These are phyloP conservation scores for Allygus modestus DNA, from an alignment of 2,888 invertebrate genomes.

Conservation along the genomic window DNA sequence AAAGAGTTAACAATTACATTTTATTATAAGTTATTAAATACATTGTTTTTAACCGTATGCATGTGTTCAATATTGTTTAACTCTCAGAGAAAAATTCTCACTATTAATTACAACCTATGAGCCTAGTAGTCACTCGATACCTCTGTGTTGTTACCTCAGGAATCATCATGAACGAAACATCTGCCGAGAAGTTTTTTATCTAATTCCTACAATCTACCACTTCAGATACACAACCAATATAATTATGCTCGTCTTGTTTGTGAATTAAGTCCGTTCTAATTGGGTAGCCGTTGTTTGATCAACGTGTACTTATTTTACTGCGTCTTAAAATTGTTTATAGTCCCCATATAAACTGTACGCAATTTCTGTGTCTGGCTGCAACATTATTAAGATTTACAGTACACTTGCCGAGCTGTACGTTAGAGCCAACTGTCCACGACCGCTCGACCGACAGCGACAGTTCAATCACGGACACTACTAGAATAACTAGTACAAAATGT, in stretches of 20 bases:
- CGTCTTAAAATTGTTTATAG: slow-evolving; percentile 31
- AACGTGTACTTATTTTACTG: not conserved
- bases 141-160: too few relatives aligned
- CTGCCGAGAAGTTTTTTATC: not conserved
- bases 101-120: too few relatives aligned
- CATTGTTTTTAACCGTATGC: too few relatives aligned
- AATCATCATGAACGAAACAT: too few relatives aligned
- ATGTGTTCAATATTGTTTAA: too few relatives aligned
- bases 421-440: not conserved
- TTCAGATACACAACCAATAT: too few relatives aligned
- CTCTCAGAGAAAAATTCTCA: too few relatives aligned
- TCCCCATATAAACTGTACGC: not conserved
- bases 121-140: too few relatives aligned
- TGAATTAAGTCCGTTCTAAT: not conserved
- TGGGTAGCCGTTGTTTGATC: slow-evolving; percentile 1
- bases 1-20: too few relatives aligned
- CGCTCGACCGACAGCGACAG: not conserved
- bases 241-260: not conserved
- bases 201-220: not conserved
- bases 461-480: not conserved
- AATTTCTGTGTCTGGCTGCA: not conserved
- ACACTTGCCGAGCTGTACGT: not conserved
- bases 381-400: slow-evolving; percentile 25
- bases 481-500: not conserved
- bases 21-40: too few relatives aligned